These are phyloP conservation scores for Taeniopygia guttata DNA, from an alignment of 2,797 vertebrate species.

Conservation along the genomic window DNA sequence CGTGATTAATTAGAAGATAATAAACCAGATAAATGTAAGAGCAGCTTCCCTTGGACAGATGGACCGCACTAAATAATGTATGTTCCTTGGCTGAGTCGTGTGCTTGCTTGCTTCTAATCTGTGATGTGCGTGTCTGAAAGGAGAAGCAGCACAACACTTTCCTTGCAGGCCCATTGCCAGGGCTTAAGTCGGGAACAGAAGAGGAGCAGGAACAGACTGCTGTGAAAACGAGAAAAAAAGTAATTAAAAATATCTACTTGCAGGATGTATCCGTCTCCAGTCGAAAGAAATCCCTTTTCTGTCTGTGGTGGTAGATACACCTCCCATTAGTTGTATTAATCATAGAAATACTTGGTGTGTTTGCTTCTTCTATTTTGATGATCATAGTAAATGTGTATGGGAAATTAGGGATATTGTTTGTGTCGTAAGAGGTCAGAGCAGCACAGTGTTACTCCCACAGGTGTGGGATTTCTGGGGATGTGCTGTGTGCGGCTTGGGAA, in stretches of 20 bases:
- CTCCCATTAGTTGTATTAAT: background rate
- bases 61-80: background rate
- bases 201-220: background rate
- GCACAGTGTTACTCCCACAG: background rate
- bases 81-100: background rate
- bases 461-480: background rate
- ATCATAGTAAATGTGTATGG: background rate
- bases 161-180: background rate
- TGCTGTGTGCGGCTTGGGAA: background rate
- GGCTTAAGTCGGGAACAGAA: background rate
- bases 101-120: background rate
- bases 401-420: background rate
- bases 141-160: background rate
- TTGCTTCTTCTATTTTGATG: background rate
- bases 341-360: background rate
- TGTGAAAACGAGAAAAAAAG: background rate
- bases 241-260: background rate
- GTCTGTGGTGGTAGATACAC: background rate
- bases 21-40: background rate
- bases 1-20: constrained; percentile 3
- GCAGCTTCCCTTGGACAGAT: constrained; percentile 37
- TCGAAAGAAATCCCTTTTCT: background rate
- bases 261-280: background rate
- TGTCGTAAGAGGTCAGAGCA: background rate
- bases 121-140: background rate